Evolutionary conservation across 2,888 invertebrate species (phyloP), one percentile per base, ranked within the genome.

Genomic region (Hypomecis atomaria): DNA sequence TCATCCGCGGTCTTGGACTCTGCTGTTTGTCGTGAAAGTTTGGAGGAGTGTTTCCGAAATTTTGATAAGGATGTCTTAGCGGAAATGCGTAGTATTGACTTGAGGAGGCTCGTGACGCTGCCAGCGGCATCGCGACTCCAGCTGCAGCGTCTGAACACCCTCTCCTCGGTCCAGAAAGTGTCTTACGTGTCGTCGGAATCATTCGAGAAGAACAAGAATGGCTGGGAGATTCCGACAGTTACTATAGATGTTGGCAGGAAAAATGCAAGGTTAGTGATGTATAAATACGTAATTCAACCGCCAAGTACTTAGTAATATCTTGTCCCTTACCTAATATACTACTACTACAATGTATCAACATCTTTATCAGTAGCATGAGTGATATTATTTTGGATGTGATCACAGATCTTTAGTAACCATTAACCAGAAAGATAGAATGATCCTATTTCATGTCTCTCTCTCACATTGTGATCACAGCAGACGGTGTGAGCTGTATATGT

Each of bases 151-250:
- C 62, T 82, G 34, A 67, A 75, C 0, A 78, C 78, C 44, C 49
- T 83, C n/a, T 71, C 71, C 34, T 89, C 90, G 0, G 58, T 75
- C 0, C 80, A 79, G 54, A 90, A 86, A 72, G 80, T 92, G 40
- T 92, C 92, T 0, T 78, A 89, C 65, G 65, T 92, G 59, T 92
- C 92, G 0, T 75, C 83, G 0, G 82, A 84, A 34, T 87, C 87
- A 0, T 92, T 92, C 71, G 88, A 91, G n/a, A 76, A 81, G 50
- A 92, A 92, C 62, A 92, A 89, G 72, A 89, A 87, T 76, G 92
- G 91, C 0, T 91, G 90, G 90, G 59, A 69, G 6, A 23, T 70
- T 0, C 83, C 87, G 0, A 80, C 83, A 0, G 71, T 88, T 10
- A 84, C 85, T 1, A 77, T 89, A 0, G 83, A 89, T 66, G 49